phyloP scores from a whole-genome alignment of 2,113 vertebrate species.

The Dendrocopos noguchii region DNA sequence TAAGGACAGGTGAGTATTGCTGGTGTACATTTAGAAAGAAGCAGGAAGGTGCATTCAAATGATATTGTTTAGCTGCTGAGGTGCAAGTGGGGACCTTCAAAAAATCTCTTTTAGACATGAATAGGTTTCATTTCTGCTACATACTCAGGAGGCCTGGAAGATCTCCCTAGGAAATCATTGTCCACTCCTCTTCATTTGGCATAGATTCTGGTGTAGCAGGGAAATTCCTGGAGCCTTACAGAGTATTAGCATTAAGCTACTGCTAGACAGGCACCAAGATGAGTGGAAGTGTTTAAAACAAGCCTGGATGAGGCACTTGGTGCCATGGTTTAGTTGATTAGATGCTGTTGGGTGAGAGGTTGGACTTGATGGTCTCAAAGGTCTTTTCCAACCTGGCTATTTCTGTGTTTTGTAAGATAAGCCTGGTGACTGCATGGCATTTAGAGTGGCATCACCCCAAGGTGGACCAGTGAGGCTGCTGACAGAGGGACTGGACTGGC shows the following conservation, averaged over 20 bases:
- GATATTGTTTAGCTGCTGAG: background rate
- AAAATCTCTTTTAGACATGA: background rate
- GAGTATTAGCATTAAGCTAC: background rate
- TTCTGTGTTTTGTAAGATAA: background rate
- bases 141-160: background rate
- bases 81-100: background rate
- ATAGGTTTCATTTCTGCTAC: background rate
- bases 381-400: too few relatives aligned
- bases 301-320: too few relatives aligned
- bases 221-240: conserved; percentile 7
- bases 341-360: too few relatives aligned
- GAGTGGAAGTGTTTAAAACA: too few relatives aligned
- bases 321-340: too few relatives aligned
- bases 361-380: too few relatives aligned
- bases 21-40: background rate
- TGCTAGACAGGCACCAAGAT: background rate
- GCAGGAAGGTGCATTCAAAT: background rate
- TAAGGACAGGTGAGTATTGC: background rate
- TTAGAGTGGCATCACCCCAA: background rate
- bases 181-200: background rate
- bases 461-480: background rate
- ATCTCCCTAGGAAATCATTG: background rate
- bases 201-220: background rate
- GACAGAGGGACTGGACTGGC: background rate
- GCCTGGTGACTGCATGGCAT: background rate